Evolutionary conservation across 2,113 vertebrate species (phyloP).

Genomic region (Zosterops japonicus): DNA sequence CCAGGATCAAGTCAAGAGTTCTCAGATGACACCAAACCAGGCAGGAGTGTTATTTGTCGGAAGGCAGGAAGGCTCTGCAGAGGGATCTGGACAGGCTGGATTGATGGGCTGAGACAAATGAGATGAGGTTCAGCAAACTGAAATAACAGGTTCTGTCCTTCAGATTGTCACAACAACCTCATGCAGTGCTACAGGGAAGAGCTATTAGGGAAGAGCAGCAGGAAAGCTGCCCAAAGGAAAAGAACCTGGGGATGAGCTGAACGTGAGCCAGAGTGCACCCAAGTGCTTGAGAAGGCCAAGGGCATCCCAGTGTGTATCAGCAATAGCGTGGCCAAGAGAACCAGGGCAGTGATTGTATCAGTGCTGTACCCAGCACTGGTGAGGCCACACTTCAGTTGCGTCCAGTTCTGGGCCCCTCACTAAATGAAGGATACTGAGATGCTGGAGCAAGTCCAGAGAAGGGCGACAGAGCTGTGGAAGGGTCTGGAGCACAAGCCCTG

Average conservation of each 20-base stretch:
- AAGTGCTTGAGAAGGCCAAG: background rate
- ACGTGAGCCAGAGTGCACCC: background rate
- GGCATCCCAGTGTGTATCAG: background rate
- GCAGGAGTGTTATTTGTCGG: background rate
- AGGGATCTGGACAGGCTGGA: background rate
- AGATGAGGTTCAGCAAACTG: background rate
- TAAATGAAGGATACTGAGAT: accelerated
- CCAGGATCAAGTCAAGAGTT: background rate
- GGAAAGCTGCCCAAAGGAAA: background rate
- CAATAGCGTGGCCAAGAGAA: background rate
- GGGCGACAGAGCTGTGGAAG: accelerated
- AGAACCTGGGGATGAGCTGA: background rate
- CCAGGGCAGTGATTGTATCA: background rate
- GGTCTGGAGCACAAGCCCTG: background rate
- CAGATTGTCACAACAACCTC: background rate
- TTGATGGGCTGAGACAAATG: background rate
- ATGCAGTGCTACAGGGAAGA: background rate
- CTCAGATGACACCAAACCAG: background rate
- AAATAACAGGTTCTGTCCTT: background rate
- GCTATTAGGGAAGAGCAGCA: background rate
- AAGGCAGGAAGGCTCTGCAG: background rate
- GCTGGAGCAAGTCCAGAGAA: accelerated
- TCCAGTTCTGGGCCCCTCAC: background rate
- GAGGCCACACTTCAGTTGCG: accelerated
- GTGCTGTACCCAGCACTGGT: accelerated